These are phyloP conservation scores for Rhinoraja longicauda DNA, from an alignment of 2,797 vertebrate species.

Conservation along the genomic window DNA sequence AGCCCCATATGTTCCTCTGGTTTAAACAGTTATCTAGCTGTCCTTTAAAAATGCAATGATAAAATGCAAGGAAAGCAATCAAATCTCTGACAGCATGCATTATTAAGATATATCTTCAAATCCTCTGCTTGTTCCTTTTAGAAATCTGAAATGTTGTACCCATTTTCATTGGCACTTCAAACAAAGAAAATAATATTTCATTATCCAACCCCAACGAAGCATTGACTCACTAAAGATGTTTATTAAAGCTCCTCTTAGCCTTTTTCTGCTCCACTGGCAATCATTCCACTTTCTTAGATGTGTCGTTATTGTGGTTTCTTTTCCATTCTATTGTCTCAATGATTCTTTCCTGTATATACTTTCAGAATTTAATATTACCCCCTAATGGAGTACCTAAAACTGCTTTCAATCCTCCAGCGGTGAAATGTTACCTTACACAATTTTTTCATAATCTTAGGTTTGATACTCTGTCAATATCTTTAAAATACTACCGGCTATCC, in stretches of 20 bases:
- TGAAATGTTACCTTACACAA: slow-evolving; percentile 1
- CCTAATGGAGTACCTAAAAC: not conserved
- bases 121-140: not conserved
- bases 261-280: not conserved
- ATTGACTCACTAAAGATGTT: not conserved
- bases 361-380: not conserved
- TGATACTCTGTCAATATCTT: not conserved
- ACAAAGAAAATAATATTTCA: not conserved
- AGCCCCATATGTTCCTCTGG: not conserved
- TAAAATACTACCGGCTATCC: not conserved
- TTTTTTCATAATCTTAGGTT: not conserved
- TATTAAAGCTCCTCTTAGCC: not conserved
- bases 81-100: no score
- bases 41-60: not conserved
- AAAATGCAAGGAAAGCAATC: not conserved
- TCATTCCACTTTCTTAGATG: not conserved
- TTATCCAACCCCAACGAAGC: not conserved
- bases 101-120: not conserved
- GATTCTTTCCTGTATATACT: not conserved
- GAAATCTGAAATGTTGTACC: not conserved
- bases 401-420: not conserved
- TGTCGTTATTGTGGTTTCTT: not conserved
- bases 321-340: not conserved
- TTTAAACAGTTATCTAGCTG: not conserved
- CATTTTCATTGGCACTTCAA: not conserved